A percentile compares a stretch with the other conserved stretches of the same genome.
These are phyloP conservation scores for Diaphora mendica DNA, from an alignment of 2,888 invertebrate genomes.

Conservation along the genomic window DNA sequence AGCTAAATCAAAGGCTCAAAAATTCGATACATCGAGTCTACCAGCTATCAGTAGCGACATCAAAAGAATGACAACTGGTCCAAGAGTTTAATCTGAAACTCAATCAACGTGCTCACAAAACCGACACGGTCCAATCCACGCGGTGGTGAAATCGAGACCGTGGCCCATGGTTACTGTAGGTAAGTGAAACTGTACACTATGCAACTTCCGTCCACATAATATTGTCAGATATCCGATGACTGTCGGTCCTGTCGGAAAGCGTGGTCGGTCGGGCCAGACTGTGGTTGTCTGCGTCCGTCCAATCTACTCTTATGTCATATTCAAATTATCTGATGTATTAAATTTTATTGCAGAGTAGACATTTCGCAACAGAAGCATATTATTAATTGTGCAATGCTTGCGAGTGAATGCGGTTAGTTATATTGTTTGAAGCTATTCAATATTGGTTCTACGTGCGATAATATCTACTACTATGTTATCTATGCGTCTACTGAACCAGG, in stretches of 20 bases:
- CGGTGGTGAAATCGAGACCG: slow-evolving; percentile 75
- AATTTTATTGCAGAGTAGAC: not conserved
- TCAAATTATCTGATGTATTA: slow-evolving; percentile 32
- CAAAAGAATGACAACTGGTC: slow-evolving; percentile 55
- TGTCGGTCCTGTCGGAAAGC: slow-evolving; percentile 58
- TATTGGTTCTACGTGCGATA: not conserved
- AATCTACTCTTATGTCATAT: slow-evolving; percentile 48
- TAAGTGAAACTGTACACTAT: slow-evolving; percentile 82
- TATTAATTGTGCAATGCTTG: not conserved
- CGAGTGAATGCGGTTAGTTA: not conserved
- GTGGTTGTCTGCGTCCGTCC: slow-evolving; percentile 72
- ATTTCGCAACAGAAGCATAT: not conserved
- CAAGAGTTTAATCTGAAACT: slow-evolving; percentile 73
- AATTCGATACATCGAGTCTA: slow-evolving; percentile 30
- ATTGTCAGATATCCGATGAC: slow-evolving; percentile 77
- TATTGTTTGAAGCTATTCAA: not conserved
- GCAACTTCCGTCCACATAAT: slow-evolving; percentile 79
- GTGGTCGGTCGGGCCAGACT: slow-evolving; percentile 51
- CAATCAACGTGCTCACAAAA: slow-evolving; percentile 77
- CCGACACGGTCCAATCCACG: slow-evolving; percentile 72
- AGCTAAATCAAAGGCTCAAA: slow-evolving; percentile 23
- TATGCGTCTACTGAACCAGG: too few relatives aligned
- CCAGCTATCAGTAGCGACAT: slow-evolving; percentile 38
- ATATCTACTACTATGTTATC: not conserved
- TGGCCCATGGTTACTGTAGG: slow-evolving; percentile 66